These are phyloP conservation scores for Brachyptera putata DNA, from an alignment of 2,888 invertebrate species.

Conservation along the genomic window DNA sequence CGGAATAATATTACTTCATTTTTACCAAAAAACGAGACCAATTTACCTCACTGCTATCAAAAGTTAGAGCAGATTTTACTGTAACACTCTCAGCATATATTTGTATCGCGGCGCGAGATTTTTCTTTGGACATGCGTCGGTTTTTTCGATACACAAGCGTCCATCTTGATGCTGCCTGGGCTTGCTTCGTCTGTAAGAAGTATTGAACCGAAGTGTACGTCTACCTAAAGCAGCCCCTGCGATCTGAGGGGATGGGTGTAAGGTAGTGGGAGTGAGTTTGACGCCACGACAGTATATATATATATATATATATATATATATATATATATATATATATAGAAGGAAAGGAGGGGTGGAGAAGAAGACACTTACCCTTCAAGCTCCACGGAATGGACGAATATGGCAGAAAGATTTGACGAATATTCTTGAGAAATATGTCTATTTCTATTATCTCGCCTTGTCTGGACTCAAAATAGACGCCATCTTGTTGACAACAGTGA, in stretches of 20 bases:
- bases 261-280: slow-evolving; percentile 15
- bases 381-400: slow-evolving; percentile 27
- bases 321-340: too few species aligned
- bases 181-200: slow-evolving; percentile 30
- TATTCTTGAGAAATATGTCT: background rate
- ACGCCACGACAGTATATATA: slow-evolving; percentile 12
- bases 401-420: slow-evolving; percentile 8
- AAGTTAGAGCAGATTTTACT: too few species aligned
- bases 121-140: slow-evolving; percentile 16
- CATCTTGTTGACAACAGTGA: too few species aligned
- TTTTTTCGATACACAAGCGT: slow-evolving; percentile 24
- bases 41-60: too few species aligned
- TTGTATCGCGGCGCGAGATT: too few species aligned
- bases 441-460: too few species aligned
- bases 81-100: too few species aligned
- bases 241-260: slow-evolving; percentile 14
- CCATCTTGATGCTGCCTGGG: slow-evolving; percentile 28
- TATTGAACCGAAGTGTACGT: slow-evolving; percentile 30
- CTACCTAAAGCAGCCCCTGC: slow-evolving; percentile 24
- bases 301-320: slow-evolving; percentile 3
- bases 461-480: background rate
- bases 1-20: too few species aligned
- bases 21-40: too few species aligned
- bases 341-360: slow-evolving; percentile 16
- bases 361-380: slow-evolving; percentile 16